Base-by-base conservation (phyloP, 1,140 invertebrate species). In the Polyergus mexicanus region DNA sequence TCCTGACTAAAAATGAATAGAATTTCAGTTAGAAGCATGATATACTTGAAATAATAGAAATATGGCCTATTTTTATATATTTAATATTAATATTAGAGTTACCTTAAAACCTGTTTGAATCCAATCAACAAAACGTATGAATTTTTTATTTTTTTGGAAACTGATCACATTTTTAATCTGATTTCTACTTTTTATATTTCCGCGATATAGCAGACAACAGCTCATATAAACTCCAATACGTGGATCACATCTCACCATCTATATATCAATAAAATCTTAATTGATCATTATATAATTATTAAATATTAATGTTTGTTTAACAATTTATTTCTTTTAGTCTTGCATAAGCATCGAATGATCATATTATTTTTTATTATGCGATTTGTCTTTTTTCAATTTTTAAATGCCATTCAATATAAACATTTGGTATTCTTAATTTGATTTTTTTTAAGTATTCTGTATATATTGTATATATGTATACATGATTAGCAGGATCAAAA, bases 71-170 rank as follows among this genome's bases (percentile, higher is more conserved):
- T 54, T 25, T 11, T 41, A 41, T 56, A 25, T 38, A 6, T 38
- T 54, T 19, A 38, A 22, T 58, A 16, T 41, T 13, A 77, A 47
- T 47, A 84, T 71, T 68, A 1, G 71, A 32, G 1, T 4, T 93
- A 96, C 95, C 90, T 97, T 97, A 89, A 97, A 97, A 62, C 97
- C 97, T 19, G 97, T 97, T 41, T 97, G 97, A 92, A 96, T 97
- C 97, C 97, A 98, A 84, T 97, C 96, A 5, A 97, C 97, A 92
- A 98, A 98, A 90, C 96, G 95, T 85, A 97, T 96, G 1, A 95
- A 95, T 77, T 96, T 94, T 87, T 97, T 96, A 4, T 96, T 96
- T 91, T 97, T 97, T 71, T 98, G 96, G 74, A 95, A 95, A n/a
- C 95, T 95, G 88, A 98, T 97, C 32, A 97, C 95, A 19, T 94